These are phyloP conservation scores for Etia nguti DNA, from an alignment of 2,113 vertebrate genomes.

Conservation along the genomic window DNA sequence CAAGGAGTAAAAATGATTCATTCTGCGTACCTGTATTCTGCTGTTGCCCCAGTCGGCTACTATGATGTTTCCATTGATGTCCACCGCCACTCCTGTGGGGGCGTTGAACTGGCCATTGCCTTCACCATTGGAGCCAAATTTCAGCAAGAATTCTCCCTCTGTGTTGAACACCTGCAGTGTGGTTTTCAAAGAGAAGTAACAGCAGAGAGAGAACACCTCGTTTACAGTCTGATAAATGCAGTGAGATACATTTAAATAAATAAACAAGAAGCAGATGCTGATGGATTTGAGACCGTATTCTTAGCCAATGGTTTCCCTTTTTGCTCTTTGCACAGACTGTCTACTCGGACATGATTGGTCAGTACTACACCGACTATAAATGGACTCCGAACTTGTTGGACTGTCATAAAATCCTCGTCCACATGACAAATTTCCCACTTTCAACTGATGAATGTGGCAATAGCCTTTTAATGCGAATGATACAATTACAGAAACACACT, in stretches of 20 bases:
- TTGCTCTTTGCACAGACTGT: neutral
- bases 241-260: neutral
- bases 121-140: slow-evolving; percentile 97
- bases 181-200: neutral
- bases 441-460: neutral
- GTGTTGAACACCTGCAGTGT: slow-evolving; percentile 90
- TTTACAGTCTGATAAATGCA: neutral
- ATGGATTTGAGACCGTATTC: neutral
- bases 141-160: slow-evolving; percentile 93
- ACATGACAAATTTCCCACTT: neutral
- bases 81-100: slow-evolving; percentile 96
- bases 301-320: neutral
- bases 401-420: neutral
- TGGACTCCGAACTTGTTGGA: neutral
- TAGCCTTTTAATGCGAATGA: neutral
- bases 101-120: slow-evolving; percentile 98
- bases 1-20: neutral
- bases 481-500: neutral
- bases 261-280: neutral
- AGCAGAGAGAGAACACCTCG: neutral
- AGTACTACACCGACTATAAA: neutral
- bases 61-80: slow-evolving; percentile 94
- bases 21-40: slow-evolving; percentile 85
- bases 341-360: neutral
- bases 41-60: slow-evolving; percentile 99